Conservation (phyloP, 2,113 vertebrate genomes). For the Trogon melanurus region DNA sequence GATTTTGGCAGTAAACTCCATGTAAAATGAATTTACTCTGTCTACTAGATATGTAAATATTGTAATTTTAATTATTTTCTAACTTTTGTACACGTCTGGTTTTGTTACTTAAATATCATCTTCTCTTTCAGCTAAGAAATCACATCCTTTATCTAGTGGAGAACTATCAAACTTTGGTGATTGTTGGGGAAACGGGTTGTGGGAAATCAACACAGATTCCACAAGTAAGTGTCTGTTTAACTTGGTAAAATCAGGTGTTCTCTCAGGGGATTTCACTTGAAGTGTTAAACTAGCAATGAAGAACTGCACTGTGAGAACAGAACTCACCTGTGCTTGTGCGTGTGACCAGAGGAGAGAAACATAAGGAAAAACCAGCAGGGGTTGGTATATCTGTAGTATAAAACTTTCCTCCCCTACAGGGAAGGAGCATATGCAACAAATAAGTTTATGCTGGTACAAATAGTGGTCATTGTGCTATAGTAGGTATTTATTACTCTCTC, state of each 20-base stretch:
- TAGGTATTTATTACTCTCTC: neutral
- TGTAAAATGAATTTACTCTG: neutral
- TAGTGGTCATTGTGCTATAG: neutral
- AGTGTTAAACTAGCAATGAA: neutral
- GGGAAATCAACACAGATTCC: conserved; percentile 98
- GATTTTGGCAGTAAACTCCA: neutral
- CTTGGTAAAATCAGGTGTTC: neutral
- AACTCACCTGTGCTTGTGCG: neutral
- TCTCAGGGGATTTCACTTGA: neutral
- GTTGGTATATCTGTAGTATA: neutral
- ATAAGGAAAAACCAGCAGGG: neutral
- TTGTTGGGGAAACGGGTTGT: conserved; percentile 97
- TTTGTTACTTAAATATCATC: neutral
- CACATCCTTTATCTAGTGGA: conserved; percentile 96
- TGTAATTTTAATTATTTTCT: neutral
- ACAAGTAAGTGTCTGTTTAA: conserved; percentile 79
- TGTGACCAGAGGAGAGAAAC: neutral
- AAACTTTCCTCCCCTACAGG: neutral
- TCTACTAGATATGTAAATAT: neutral
- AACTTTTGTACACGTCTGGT: neutral
- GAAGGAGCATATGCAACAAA: neutral
- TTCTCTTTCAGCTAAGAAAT: conserved; percentile 91
- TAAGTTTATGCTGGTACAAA: neutral
- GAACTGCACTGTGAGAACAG: neutral
- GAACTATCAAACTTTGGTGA: conserved; percentile 94